These are phyloP conservation scores for Rhingia campestris DNA, from an alignment of 2,888 invertebrate genomes.

Conservation along the genomic window DNA sequence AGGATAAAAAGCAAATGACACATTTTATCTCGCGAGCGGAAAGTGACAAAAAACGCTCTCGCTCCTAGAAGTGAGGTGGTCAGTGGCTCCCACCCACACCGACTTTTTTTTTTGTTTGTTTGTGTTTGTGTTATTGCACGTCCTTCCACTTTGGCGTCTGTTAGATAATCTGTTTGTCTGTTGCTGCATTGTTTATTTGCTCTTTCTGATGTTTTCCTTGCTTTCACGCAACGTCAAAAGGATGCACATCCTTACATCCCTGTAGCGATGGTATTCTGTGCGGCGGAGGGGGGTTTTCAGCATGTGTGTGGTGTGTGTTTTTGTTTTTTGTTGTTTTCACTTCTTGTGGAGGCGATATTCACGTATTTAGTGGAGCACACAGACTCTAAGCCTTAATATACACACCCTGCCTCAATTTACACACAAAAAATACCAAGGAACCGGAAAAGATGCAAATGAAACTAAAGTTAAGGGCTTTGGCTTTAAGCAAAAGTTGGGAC, in stretches of 20 bases:
- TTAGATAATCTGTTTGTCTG: conserved; percentile 73
- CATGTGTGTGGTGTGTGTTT: conserved; percentile 9
- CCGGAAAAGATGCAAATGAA: conserved; percentile 43
- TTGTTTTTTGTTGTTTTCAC: conserved; percentile 6
- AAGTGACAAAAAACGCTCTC: conserved; percentile 63
- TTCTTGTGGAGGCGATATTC: neutral
- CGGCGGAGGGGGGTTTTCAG: neutral
- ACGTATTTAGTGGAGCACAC: conserved; percentile 39
- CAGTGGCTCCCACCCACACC: conserved; percentile 35
- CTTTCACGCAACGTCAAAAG: conserved; percentile 69
- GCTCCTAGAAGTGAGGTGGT: conserved; percentile 38
- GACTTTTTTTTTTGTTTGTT: neutral
- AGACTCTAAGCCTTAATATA: conserved; percentile 36
- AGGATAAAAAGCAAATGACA: conserved; percentile 72
- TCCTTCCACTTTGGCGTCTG: conserved; percentile 66
- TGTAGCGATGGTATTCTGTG: conserved; percentile 30
- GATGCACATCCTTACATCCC: conserved; percentile 65
- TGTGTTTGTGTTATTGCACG: conserved; percentile 28
- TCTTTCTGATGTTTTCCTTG: conserved; percentile 53
- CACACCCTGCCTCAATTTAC: conserved; percentile 19
- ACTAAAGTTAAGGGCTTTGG: conserved; percentile 45
- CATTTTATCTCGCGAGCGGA: conserved; percentile 70
- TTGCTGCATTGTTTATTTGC: conserved; percentile 69
- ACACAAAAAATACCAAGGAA: conserved; percentile 20
- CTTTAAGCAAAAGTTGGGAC: conserved; percentile 55